Base-by-base conservation (phyloP, 2,113 vertebrate species). In the Neolamprologus caudopunctatus region DNA sequence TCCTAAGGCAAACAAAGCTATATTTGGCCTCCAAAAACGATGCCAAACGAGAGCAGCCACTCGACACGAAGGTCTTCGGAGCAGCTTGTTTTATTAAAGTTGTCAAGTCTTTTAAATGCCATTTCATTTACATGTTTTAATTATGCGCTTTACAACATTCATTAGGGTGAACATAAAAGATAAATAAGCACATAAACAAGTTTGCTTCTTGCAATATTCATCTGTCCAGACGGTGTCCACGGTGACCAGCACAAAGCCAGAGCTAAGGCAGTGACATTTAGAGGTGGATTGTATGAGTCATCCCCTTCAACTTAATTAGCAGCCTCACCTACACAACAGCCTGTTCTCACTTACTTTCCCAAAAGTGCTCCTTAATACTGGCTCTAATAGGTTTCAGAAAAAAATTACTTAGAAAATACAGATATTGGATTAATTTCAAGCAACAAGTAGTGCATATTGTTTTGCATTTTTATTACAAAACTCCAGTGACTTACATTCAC, bases 251-350 rank as follows among this genome's bases (percentile, higher is more conserved):
- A 47, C 47, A 50, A 58, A 90, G 90, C 17, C 71, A 42, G 73
- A 53, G 71, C 21, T 80, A 63, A 89, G 61, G 84, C 73, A 57
- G 51, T 86, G 85, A 94, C 94, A 91, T 85, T 91, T 88, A 68
- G 47, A 87, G 83, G 35, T 53, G 85, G 83, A 78, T 35, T 84
- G 40, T 63, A 79, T 94, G 91, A 94, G 40, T 94, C 91, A 93
- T 82, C 78, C 9, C 42, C 51, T 87, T 82, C 89, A 84, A 73
- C 42, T 85, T 86, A 85, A 92, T 94, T 88, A 90, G 82, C 33
- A 84, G n/a, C 78, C 16, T 75, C 81, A 84, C 82, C 75, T 26
- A 89, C 82, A 84, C 66, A 84, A n/a, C 78, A 54, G 63, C 42
- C 35, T 35, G 16, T 16, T 81, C 58, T 40, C 12, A 33, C 55